A percentile compares a stretch with the other conserved stretches of the same genome.
These are phyloP conservation scores for Rhombomys opimus DNA, from an alignment of 2,113 vertebrate genomes.

Conservation along the genomic window DNA sequence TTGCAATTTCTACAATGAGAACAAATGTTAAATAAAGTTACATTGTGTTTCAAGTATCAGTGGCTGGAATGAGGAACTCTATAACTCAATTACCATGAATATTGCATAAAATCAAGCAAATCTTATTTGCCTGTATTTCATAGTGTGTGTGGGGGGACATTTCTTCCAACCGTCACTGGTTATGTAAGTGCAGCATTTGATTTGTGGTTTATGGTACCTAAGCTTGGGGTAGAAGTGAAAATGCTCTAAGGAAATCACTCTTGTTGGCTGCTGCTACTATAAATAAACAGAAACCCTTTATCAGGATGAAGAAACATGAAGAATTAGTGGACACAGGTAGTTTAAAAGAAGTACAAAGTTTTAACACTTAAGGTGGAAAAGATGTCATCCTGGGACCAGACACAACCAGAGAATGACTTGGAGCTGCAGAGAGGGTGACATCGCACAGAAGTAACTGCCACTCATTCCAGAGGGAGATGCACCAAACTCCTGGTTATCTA, in stretches of 20 bases:
- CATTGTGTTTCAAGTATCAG: constrained; percentile 46
- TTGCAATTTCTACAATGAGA: constrained; percentile 46
- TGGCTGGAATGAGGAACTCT: constrained; percentile 18
- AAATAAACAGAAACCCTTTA: constrained; percentile 9
- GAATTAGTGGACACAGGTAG: constrained; percentile 14
- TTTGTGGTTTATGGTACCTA: neutral
- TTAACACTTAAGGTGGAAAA: constrained; percentile 24
- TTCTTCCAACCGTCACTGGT: constrained; percentile 28
- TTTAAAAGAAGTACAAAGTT: constrained; percentile 22
- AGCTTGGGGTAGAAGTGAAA: constrained; percentile 38
- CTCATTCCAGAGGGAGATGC: neutral
- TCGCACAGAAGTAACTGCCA: neutral
- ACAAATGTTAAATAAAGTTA: constrained; percentile 53
- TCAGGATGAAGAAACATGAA: neutral
- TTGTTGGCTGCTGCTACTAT: neutral
- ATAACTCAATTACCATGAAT: constrained; percentile 38
- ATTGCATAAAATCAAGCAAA: neutral
- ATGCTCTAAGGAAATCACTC: constrained; percentile 9
- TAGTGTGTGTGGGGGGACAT: neutral
- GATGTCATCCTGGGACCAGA: neutral
- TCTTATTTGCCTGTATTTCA: constrained; percentile 2
- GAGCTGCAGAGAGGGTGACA: neutral
- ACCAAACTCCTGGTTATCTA: neutral
- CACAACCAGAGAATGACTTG: neutral
- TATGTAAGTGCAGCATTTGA: neutral